Base-by-base conservation (phyloP, 2,797 vertebrate species). In the Sciurus carolinensis region DNA sequence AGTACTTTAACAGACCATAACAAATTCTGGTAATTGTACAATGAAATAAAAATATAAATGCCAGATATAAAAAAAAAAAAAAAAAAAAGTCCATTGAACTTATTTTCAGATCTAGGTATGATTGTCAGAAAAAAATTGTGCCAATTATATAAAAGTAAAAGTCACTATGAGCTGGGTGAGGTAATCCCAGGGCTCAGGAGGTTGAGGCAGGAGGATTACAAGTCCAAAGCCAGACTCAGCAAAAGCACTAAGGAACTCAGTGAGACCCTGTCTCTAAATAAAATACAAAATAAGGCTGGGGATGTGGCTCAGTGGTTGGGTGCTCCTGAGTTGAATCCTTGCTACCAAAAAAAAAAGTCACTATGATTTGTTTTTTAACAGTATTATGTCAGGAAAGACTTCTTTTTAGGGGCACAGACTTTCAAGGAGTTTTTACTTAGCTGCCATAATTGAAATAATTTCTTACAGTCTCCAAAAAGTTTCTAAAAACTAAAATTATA, bases 361-460 rank as follows among this genome's bases (percentile, higher is more conserved):
- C 52, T 69, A 71, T 33, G 77, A 87, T 80, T 57, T 50, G 28
- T 17, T 39, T 77, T 79, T 87, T 57, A 94, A 28, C 64, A 91
- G 52, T 66, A 85, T 73, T 20, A 91, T 79, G 62, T 67, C 52
- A 17, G 36, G 76, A 95, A 94, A 93, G 36, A 94, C 66, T 86
- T 86, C 20, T 57, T 95, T 92, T 90, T 44, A 90, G 17, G 42
- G 82, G 8, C 87, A 87, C 4, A 87, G 69, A 90, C 57, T 95
- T 85, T 90, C 59, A 90, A 90, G 59, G 44, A 72, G 36, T 42
- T 95, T 59, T 87, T 92, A 94, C 26, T 91, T 84, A 95, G 80
- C 28, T 93, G 69, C 50, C 36, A 88, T 90, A 91, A 94, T 20
- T 62, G 22, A 91, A 84, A 50, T n/a, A 88, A 64, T 69, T 92